phyloP scores from a whole-genome alignment of 2,113 vertebrate genomes.

The Zosterops japonicus region DNA sequence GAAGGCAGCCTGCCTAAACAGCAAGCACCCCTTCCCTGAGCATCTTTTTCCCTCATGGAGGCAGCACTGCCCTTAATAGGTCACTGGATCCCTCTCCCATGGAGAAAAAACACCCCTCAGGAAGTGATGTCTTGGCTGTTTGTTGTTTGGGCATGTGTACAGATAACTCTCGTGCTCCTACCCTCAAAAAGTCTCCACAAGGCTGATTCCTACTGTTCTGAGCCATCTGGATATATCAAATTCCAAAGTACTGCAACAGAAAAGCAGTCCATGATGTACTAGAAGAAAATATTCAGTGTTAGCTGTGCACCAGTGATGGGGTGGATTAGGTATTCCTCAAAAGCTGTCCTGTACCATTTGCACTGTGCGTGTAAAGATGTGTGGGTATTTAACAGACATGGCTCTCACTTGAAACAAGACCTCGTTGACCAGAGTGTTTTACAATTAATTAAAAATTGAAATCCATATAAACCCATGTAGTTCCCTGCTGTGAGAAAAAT shows the following conservation, averaged over 20 bases:
- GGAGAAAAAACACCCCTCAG: neutral
- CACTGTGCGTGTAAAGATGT: neutral
- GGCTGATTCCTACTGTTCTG: conserved; percentile 32
- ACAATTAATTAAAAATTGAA: neutral
- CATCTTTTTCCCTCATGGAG: neutral
- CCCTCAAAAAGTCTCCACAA: neutral
- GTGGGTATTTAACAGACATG: neutral
- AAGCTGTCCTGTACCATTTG: neutral
- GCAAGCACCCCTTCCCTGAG: neutral
- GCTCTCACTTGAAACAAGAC: neutral
- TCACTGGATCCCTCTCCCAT: neutral
- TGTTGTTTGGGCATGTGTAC: neutral
- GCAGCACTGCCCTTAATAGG: neutral
- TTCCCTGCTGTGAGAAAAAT: neutral
- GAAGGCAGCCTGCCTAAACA: neutral
- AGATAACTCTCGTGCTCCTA: neutral
- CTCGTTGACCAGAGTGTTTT: neutral
- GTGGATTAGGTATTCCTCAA: neutral
- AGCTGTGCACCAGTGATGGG: neutral
- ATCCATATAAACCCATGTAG: neutral
- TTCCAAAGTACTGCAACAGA: neutral
- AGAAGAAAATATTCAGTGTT: neutral
- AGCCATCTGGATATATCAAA: conserved; percentile 22
- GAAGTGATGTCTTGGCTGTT: neutral
- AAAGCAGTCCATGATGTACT: neutral